Conservation (phyloP, 2,888 invertebrate genomes). For the Machimus atricapillus region DNA sequence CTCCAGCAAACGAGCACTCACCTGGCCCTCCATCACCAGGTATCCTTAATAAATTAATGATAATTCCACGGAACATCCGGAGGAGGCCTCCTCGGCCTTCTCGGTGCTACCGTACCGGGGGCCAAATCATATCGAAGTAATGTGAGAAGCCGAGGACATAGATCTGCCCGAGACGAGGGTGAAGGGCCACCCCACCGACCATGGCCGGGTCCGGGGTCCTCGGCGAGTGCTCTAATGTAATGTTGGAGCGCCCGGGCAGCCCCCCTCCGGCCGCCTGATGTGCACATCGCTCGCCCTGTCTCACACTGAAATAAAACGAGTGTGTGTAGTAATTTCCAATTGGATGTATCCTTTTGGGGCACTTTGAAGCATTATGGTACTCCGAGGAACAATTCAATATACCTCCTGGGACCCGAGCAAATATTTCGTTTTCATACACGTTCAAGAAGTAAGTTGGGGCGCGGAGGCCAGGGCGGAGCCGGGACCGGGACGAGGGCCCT, state of each 20-base stretch:
- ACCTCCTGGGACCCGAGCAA: conserved; percentile 52
- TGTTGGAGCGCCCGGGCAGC: conserved; percentile 7
- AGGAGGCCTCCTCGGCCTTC: background rate
- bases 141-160: conserved; percentile 30
- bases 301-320: conserved; percentile 42
- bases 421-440: conserved; percentile 48
- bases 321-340: conserved; percentile 57
- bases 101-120: background rate
- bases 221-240: conserved; percentile 43
- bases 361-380: conserved; percentile 61
- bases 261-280: conserved; percentile 1
- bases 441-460: conserved; percentile 25
- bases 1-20: conserved; percentile 37
- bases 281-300: conserved; percentile 31
- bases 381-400: conserved; percentile 62
- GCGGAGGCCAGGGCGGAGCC: background rate
- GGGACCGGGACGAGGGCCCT: background rate
- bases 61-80: conserved; percentile 43
- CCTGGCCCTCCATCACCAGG: conserved; percentile 46
- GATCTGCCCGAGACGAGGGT: conserved; percentile 24
- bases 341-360: conserved; percentile 60
- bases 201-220: conserved; percentile 20
- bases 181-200: conserved; percentile 2
- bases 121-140: conserved; percentile 44
- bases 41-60: conserved; percentile 48